Percentiles rank a stretch among this genome's conserved stretches.
These are phyloP conservation scores for Pyrocoelia pectoralis DNA, from an alignment of 2,888 invertebrate species.

Conservation along the genomic window DNA sequence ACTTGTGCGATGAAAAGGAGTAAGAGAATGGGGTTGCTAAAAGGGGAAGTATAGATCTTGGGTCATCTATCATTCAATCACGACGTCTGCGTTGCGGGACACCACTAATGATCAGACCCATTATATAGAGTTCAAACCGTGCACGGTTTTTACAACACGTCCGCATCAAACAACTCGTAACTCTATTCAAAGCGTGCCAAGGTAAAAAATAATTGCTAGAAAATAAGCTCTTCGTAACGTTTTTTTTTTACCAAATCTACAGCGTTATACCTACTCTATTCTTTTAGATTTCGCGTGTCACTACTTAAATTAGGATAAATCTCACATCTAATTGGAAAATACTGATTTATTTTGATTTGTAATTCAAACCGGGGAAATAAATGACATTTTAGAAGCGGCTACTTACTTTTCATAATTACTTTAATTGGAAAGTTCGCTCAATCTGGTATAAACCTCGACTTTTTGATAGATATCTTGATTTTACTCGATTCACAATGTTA, in stretches of 20 bases:
- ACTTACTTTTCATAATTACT: no score
- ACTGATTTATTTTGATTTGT: no score
- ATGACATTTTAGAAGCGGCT: no score
- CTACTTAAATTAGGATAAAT: not conserved
- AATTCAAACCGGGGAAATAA: no score
- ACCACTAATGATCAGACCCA: constrained; percentile 49
- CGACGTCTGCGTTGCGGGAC: constrained; percentile 43
- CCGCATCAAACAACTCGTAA: constrained; percentile 37
- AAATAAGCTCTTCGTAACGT: constrained; percentile 41
- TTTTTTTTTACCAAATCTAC: no score
- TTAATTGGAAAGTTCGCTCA: no score
- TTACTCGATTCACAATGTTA: no score
- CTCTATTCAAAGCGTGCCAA: constrained; percentile 39
- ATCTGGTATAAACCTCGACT: no score
- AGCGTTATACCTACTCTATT: no score
- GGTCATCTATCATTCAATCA: constrained; percentile 53
- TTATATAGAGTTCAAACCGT: constrained; percentile 48
- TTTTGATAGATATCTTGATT: no score
- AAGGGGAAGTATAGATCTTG: constrained; percentile 40
- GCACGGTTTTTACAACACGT: constrained; percentile 45
- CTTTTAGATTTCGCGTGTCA: constrained; percentile 9
- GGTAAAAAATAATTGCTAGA: constrained; percentile 44
- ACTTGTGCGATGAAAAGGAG: constrained; percentile 31
- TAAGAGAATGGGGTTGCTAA: constrained; percentile 31
- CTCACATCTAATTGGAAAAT: not conserved